phyloP scores from a whole-genome alignment of 2,113 vertebrate species.

The Centropristis striata region DNA sequence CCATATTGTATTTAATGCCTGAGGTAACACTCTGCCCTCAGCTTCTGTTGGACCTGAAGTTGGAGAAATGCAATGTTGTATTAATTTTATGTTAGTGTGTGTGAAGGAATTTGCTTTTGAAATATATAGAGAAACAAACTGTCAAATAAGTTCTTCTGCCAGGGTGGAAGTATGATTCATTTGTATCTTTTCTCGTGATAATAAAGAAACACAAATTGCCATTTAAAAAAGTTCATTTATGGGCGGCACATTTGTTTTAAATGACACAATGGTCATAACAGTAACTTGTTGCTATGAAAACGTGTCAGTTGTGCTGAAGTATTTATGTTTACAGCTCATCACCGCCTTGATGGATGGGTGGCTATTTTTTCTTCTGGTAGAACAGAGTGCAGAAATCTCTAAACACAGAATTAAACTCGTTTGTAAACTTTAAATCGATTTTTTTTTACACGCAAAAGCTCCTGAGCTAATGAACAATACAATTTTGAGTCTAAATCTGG shows the following conservation, averaged over 20 bases:
- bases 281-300: not conserved
- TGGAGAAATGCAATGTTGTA: conserved; percentile 10
- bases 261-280: not conserved
- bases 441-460: too few relatives aligned
- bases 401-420: too few relatives aligned
- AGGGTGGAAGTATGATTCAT: not conserved
- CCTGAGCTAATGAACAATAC: too few relatives aligned
- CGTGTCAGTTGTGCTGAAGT: not conserved
- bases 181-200: not conserved
- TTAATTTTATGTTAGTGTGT: not conserved
- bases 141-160: not conserved
- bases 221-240: not conserved
- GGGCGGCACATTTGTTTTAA: not conserved
- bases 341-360: too few relatives aligned
- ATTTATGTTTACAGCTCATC: not conserved
- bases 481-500: too few relatives aligned
- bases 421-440: too few relatives aligned
- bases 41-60: conserved; percentile 5
- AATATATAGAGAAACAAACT: conserved; percentile 5
- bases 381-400: too few relatives aligned
- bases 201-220: not conserved
- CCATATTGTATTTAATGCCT: conserved; percentile 53
- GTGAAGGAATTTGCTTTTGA: not conserved
- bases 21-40: conserved; percentile 13
- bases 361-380: too few relatives aligned